Conservation (phyloP, 2,888 invertebrate species). For the Caprella mutica region DNA sequence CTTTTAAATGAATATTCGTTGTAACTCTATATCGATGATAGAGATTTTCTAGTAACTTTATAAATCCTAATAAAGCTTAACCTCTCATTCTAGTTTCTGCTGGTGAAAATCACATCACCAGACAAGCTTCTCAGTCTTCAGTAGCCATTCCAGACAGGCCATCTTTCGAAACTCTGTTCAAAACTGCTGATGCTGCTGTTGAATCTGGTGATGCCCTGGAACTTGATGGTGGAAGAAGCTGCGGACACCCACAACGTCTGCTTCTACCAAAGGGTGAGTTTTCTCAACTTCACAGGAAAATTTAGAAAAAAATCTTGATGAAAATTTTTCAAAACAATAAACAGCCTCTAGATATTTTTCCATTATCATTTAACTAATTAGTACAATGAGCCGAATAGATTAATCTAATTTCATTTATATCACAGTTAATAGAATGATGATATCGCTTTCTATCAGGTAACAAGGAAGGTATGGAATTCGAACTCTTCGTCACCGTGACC, state of each 20-base stretch:
- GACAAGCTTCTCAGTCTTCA: constrained; percentile 36
- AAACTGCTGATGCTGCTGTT: constrained; percentile 34
- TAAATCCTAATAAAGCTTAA: not conserved
- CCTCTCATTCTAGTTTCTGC: constrained; percentile 11
- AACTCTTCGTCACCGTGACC: constrained; percentile 50
- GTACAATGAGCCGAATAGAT: no score
- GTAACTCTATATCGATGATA: not conserved
- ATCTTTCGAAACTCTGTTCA: constrained; percentile 35
- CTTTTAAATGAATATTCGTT: no score
- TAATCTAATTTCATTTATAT: no score
- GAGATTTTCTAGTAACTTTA: not conserved
- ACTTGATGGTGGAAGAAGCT: constrained; percentile 40
- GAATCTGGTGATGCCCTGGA: not conserved
- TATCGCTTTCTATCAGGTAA: no score
- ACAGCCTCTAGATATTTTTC: no score
- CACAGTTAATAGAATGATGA: no score
- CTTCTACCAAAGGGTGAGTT: constrained; percentile 64
- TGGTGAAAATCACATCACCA: constrained; percentile 35
- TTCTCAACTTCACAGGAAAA: no score
- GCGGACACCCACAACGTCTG: constrained; percentile 58
- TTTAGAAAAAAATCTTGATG: no score
- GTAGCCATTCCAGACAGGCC: constrained; percentile 36
- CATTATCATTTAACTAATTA: no score
- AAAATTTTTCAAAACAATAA: no score
- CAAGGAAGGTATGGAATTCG: constrained; percentile 53